A percentile compares a stretch with the other conserved stretches of the same genome.
These are phyloP conservation scores for Petrocephalus sullivani DNA, from an alignment of 2,797 vertebrate genomes.

Conservation along the genomic window DNA sequence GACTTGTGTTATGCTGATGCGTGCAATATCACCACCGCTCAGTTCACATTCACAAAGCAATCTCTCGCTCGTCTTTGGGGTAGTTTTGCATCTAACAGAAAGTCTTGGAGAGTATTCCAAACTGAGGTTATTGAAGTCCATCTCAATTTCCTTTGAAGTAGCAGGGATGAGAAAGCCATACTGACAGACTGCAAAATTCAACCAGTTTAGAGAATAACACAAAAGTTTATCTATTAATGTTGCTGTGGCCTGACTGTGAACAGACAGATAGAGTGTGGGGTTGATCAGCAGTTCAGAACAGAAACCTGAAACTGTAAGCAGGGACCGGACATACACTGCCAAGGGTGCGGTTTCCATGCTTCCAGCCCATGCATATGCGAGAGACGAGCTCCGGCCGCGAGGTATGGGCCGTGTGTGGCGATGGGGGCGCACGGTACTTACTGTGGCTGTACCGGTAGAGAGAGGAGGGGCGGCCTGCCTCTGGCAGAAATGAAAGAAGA, in stretches of 20 bases:
- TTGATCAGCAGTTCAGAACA: neutral
- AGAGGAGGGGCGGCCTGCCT: conserved; percentile 39
- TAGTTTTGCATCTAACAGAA: neutral
- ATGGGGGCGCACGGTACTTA: conserved; percentile 33
- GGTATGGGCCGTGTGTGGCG: neutral
- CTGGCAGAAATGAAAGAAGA: conserved; percentile 45
- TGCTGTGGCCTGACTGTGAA: neutral
- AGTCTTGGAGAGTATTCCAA: neutral
- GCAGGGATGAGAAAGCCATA: neutral
- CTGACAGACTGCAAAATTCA: neutral
- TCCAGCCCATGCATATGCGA: neutral
- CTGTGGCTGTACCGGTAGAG: conserved; percentile 46
- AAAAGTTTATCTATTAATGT: neutral
- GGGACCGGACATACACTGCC: neutral
- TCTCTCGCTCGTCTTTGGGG: neutral
- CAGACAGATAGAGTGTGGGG: neutral
- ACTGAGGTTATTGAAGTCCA: neutral
- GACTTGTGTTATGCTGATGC: neutral
- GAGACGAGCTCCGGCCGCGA: neutral
- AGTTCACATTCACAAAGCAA: neutral
- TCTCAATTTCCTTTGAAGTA: neutral
- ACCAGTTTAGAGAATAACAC: neutral
- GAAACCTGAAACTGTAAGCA: neutral
- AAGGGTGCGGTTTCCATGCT: neutral
- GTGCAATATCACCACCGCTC: neutral